Conservation (phyloP, 2,113 vertebrate genomes). For the Hemicordylus capensis region DNA sequence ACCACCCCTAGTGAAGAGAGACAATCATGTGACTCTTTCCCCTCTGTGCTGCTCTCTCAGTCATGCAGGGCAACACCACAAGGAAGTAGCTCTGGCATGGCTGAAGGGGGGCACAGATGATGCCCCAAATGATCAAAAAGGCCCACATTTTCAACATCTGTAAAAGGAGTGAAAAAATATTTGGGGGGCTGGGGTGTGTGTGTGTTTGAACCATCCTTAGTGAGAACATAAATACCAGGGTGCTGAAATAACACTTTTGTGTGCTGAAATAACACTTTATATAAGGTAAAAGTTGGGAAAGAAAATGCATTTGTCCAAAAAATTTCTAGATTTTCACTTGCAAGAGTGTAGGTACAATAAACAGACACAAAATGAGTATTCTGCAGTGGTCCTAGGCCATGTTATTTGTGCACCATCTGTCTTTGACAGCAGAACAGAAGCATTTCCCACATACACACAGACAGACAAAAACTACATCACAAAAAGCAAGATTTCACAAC, state of each 20-base stretch:
- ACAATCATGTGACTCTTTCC: no score
- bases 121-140: no score
- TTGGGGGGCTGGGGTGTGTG: no score
- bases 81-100: not conserved
- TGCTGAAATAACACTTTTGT: no score
- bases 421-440: not conserved
- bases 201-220: no score
- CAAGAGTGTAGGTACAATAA: not conserved
- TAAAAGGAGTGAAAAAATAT: no score
- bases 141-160: no score
- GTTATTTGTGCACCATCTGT: not conserved
- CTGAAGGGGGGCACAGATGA: no score
- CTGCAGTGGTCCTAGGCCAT: not conserved
- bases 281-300: no score
- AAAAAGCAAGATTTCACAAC: not conserved
- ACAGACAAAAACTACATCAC: no score
- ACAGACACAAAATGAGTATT: no score
- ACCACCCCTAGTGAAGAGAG: no score
- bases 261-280: not conserved
- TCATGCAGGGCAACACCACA: not conserved
- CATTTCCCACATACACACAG: not conserved
- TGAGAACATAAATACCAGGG: not conserved
- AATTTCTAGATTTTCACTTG: not conserved
- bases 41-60: not conserved
- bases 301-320: not conserved